A percentile compares a stretch with the other conserved stretches of the same genome.
These are phyloP conservation scores for Sciurus vulgaris DNA, from an alignment of 2,797 vertebrate genomes.

Conservation along the genomic window DNA sequence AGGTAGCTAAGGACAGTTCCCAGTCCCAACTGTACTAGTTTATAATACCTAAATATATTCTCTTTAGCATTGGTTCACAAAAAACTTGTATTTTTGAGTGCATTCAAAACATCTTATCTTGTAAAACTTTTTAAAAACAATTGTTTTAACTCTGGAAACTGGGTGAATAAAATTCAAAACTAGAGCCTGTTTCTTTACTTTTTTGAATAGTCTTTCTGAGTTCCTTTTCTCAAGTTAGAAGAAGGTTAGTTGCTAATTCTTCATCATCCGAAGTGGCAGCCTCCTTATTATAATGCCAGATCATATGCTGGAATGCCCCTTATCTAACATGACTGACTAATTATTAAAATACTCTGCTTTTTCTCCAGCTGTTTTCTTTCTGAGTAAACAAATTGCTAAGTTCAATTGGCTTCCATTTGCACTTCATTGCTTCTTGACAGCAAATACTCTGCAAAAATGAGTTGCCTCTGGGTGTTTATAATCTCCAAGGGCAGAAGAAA, in stretches of 20 bases:
- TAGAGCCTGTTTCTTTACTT: neutral
- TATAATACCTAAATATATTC: constrained; percentile 37
- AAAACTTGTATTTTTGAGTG: constrained; percentile 64
- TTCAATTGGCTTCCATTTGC: constrained; percentile 85
- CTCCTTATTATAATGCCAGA: constrained; percentile 82
- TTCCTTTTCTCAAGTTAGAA: constrained; percentile 68
- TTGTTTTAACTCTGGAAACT: constrained; percentile 57
- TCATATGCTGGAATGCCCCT: constrained; percentile 71
- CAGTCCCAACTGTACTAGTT: neutral
- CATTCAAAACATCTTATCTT: neutral
- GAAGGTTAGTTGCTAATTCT: constrained; percentile 80
- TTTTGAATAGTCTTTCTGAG: constrained; percentile 43
- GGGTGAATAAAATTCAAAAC: constrained; percentile 57
- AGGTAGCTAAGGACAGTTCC: neutral
- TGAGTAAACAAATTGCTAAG: constrained; percentile 84
- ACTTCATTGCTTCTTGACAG: constrained; percentile 87
- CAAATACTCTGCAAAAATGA: constrained; percentile 80
- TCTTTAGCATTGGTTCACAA: neutral
- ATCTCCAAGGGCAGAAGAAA: constrained; percentile 81
- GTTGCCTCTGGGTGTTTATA: constrained; percentile 78
- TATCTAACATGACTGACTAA: constrained; percentile 82
- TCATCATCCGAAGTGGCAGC: constrained; percentile 61
- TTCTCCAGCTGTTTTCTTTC: constrained; percentile 85
- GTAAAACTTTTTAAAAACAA: neutral
- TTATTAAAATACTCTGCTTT: constrained; percentile 85